Evolutionary conservation across 2,888 invertebrate genomes (phyloP), one percentile per base, ranked within the genome.

Genomic region (Megastigmus dorsalis): DNA sequence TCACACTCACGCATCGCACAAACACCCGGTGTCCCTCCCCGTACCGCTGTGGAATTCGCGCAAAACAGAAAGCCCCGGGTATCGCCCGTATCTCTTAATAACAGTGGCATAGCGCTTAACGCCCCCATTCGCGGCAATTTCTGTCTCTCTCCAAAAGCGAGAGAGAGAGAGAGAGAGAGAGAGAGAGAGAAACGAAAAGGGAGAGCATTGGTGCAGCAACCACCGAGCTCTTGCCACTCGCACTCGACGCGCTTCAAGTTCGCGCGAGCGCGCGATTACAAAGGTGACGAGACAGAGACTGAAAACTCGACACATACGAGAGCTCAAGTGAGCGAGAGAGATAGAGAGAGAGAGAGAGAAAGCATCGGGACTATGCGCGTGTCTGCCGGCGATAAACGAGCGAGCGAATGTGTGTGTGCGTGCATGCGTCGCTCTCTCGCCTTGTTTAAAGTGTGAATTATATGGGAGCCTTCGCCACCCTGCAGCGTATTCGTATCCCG

Each of bases 321-420:
- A 15, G n/a, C n/a, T n/a, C n/a, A n/a, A n/a, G n/a, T n/a, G n/a
- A n/a, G n/a, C n/a, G n/a, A n/a, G n/a, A n/a, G n/a, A n/a, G n/a
- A n/a, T n/a, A n/a, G n/a, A n/a, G n/a, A n/a, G n/a, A n/a, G n/a
- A n/a, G n/a, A n/a, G n/a, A n/a, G n/a, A n/a, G n/a, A n/a, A n/a
- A n/a, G n/a, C n/a, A n/a, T n/a, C n/a, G n/a, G 45, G 18, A 36
- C 20, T 23, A 13, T 41, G 67, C 43, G 69, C 54, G 48, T 74
- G 74, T 63, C 54, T 52, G 23, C 38, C 26, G 45, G 43, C 63
- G 74, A 74, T 74, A 74, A 74, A 74, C 69, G 50, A n/a, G n/a
- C n/a, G n/a, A n/a, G n/a, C n/a, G n/a, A n/a, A n/a, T n/a, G n/a
- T n/a, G n/a, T n/a, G n/a, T n/a, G n/a, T n/a, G n/a, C n/a, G n/a